Conservation (phyloP, 2,888 invertebrate species). For the Drosophila tripunctata region DNA sequence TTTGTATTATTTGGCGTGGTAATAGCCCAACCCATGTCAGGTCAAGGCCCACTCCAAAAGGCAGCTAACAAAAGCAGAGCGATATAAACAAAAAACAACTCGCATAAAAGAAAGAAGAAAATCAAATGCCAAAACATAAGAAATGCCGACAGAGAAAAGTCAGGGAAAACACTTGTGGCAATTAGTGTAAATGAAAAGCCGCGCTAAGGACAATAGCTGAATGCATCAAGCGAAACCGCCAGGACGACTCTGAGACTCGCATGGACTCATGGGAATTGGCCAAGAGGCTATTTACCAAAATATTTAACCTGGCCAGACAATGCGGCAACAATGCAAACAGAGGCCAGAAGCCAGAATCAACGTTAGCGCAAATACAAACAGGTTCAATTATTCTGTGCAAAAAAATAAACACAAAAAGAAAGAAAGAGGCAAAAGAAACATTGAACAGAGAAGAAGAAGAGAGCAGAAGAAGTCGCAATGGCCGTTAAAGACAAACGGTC, state of each 20-base stretch:
- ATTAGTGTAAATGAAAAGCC: constrained; percentile 60
- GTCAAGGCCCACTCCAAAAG: constrained; percentile 59
- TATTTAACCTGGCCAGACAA: constrained; percentile 69
- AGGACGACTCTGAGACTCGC: too few relatives aligned
- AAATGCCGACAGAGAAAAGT: constrained; percentile 50
- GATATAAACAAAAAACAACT: constrained; percentile 16
- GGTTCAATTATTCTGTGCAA: constrained; percentile 74
- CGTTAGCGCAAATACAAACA: constrained; percentile 56
- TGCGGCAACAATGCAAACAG: constrained; percentile 49
- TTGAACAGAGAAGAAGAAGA: background rate
- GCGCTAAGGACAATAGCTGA: constrained; percentile 51
- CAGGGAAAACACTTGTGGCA: constrained; percentile 67
- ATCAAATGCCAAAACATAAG: constrained; percentile 74
- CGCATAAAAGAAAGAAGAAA: constrained; percentile 1
- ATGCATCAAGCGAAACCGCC: constrained; percentile 63
- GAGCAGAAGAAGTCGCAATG: constrained; percentile 39
- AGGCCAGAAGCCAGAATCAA: constrained; percentile 20
- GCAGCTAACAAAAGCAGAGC: constrained; percentile 26
- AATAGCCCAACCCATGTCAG: constrained; percentile 48
- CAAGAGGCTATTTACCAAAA: constrained; percentile 68
- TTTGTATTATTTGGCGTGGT: constrained; percentile 64
- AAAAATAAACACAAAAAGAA: too few relatives aligned
- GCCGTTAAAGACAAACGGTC: constrained; percentile 58
- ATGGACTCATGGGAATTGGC: constrained; percentile 64
- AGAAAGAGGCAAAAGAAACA: constrained; percentile 9